A percentile compares a stretch with the other conserved stretches of the same genome.
Evolutionary conservation across 64 coral and sea anemone species (phyloP).

Genomic region (Pachyseris speciosa): DNA sequence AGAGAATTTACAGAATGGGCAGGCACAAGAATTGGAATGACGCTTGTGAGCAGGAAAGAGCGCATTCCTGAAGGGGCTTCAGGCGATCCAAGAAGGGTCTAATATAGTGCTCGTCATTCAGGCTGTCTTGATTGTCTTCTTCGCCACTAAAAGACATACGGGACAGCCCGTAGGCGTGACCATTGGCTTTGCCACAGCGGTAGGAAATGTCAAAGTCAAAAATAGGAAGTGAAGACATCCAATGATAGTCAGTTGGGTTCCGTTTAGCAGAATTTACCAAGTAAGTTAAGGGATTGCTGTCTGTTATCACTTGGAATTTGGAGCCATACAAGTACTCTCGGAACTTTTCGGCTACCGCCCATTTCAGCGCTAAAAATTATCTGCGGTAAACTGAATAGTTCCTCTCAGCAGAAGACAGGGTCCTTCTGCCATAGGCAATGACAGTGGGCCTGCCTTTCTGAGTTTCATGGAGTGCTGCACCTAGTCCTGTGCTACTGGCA

Average conservation of each 20-base stretch:
- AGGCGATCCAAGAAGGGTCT: constrained; percentile 52
- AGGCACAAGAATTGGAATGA: constrained; percentile 28
- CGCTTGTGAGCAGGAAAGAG: constrained; percentile 7
- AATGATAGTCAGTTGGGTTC: constrained; percentile 26
- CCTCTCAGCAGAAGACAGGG: constrained; percentile 44
- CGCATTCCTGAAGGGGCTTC: not conserved
- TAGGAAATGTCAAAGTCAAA: constrained; percentile 40
- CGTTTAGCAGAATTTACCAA: constrained; percentile 52
- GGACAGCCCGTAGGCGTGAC: constrained; percentile 28
- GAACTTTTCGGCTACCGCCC: constrained; percentile 66
- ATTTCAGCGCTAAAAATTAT: constrained; percentile 66
- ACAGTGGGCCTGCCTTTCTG: constrained; percentile 31
- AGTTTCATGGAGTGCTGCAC: constrained; percentile 44
- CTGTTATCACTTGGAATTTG: constrained; percentile 42
- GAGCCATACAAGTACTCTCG: constrained; percentile 59
- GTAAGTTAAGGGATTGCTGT: constrained; percentile 60
- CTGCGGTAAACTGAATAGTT: constrained; percentile 66
- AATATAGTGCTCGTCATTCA: constrained; percentile 20
- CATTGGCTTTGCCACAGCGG: constrained; percentile 24
- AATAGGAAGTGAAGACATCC: constrained; percentile 15
- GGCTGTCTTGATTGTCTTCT: not conserved
- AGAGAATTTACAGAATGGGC: constrained; percentile 3
- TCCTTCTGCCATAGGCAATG: constrained; percentile 58
- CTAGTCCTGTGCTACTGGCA: constrained; percentile 56
- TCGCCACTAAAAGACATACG: not conserved